Conservation (phyloP, 2,888 invertebrate species). For the Rhimphoctona megacephalus region DNA sequence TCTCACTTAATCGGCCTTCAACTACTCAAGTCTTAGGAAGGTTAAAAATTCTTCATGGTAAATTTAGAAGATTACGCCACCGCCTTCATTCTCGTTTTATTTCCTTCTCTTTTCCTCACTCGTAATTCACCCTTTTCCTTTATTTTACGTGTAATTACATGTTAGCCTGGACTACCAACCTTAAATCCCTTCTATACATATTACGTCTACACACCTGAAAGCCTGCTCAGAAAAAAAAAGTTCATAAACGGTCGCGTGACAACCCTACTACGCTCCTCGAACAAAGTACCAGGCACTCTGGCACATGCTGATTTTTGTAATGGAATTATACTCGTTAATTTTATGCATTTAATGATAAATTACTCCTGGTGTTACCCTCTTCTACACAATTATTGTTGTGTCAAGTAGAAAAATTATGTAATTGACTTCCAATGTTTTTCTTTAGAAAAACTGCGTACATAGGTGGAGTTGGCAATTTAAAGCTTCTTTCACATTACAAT, state of each 20-base stretch:
- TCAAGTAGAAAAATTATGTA: not conserved
- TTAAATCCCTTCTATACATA: constrained; percentile 19
- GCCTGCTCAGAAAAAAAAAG: constrained; percentile 48
- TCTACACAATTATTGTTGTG: constrained; percentile 9
- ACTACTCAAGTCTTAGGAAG: constrained; percentile 26
- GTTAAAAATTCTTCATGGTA: constrained; percentile 65
- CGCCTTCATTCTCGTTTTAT: constrained; percentile 46
- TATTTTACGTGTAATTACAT: constrained; percentile 53
- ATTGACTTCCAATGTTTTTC: not conserved
- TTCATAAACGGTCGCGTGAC: constrained; percentile 69
- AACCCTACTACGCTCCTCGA: constrained; percentile 18
- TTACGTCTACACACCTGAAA: constrained; percentile 30
- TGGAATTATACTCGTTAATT: constrained; percentile 64
- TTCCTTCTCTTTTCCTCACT: constrained; percentile 15
- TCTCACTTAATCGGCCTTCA: constrained; percentile 66
- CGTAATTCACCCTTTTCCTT: constrained; percentile 24
- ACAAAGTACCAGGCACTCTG: constrained; percentile 49
- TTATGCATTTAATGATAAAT: constrained; percentile 52
- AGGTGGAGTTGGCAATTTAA: not conserved
- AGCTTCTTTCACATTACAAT: not conserved
- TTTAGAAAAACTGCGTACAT: not conserved
- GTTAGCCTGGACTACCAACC: constrained; percentile 46
- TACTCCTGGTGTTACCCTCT: constrained; percentile 9
- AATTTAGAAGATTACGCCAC: constrained; percentile 70
- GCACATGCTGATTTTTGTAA: constrained; percentile 60